Percentiles rank a stretch among this genome's conserved stretches.
Evolutionary conservation across 2,888 invertebrate species (phyloP).

Genomic region (Cylloceria caligata): DNA sequence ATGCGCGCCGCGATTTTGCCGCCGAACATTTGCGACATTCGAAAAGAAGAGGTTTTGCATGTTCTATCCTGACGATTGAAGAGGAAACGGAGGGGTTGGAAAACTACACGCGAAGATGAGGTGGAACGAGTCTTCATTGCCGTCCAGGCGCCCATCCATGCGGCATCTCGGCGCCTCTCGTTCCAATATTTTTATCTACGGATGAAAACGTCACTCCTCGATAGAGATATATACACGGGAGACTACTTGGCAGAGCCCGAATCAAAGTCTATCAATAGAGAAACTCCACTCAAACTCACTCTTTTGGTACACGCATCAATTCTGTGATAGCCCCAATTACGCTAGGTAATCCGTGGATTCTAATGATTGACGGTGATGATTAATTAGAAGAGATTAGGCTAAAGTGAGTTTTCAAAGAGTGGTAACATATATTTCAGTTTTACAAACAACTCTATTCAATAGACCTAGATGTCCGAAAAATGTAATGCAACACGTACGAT

Average conservation of each 20-base stretch:
- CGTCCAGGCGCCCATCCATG: not conserved
- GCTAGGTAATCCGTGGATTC: conserved; percentile 1
- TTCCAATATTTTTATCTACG: conserved; percentile 45
- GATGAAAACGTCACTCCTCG: conserved; percentile 63
- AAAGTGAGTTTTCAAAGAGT: not conserved
- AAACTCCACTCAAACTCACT: conserved; percentile 47
- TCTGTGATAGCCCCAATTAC: conserved; percentile 27
- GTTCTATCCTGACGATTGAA: not conserved
- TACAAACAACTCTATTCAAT: too few species aligned
- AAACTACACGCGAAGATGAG: not conserved
- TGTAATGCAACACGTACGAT: too few species aligned
- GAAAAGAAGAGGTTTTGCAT: not conserved
- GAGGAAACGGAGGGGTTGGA: conserved; percentile 14
- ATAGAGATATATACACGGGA: conserved; percentile 41
- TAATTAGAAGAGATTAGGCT: not conserved
- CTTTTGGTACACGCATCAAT: conserved; percentile 37
- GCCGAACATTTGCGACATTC: conserved; percentile 28
- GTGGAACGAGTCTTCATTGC: conserved; percentile 21
- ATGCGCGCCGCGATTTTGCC: not conserved
- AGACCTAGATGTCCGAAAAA: too few species aligned
- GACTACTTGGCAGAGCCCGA: conserved; percentile 61
- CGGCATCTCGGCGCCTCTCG: conserved; percentile 47
- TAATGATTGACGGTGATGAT: not conserved
- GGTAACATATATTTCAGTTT: not conserved
- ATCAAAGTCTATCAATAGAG: conserved; percentile 65